Base-by-base conservation (phyloP, 2,888 invertebrate genomes). In the Clunio marinus region DNA sequence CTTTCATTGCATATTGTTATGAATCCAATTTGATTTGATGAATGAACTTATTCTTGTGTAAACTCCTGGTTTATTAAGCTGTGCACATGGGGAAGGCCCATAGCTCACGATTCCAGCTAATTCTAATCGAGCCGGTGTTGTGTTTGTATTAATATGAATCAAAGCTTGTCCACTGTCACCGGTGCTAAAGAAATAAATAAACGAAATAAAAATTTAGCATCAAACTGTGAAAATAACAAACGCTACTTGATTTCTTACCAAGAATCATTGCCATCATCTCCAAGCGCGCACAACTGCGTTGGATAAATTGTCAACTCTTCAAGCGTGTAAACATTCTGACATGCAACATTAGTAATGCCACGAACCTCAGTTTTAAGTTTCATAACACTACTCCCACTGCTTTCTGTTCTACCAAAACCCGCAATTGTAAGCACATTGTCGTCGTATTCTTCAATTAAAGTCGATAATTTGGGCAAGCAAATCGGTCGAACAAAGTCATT, bases 401-500 rank as follows among this genome's bases (percentile, higher is more conserved):
- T 76, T 72, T 83, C 83, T 2, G 83, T 83, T 73, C 78, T 81
- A 5, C 84, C 84, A 84, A 84, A 84, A 13, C 24, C 24, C 8
- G 51, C 51, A 8, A 51, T 22, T 17, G 13, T 4, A 7, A 51
- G 17, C 7, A 2, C 2, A 22, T 3, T 22, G 0, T 22, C 22
- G 17, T n/a, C 41, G n/a, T 24, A 41, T 10, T 24, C 15, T 41
- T n/a, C 8, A 7, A n/a, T 24, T 10, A 24, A 17, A 2, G 51
- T 20, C 2, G 10, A 13, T 22, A 22, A 51, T 13, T n/a, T 22
- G 63, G 57, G 73, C 70, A 69, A 71, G 71, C 69, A 69, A 24
- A 69, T 37, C 4, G 69, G 67, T 32, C 25, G 15, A 24, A 69
- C 46, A 28, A 35, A 69, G 5, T 70, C 27, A 28, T 13, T 77